Percentiles rank a stretch among this genome's conserved stretches.
Evolutionary conservation across 1,140 invertebrate genomes (phyloP).

Genomic region (Pygmarrhopalites habei): DNA sequence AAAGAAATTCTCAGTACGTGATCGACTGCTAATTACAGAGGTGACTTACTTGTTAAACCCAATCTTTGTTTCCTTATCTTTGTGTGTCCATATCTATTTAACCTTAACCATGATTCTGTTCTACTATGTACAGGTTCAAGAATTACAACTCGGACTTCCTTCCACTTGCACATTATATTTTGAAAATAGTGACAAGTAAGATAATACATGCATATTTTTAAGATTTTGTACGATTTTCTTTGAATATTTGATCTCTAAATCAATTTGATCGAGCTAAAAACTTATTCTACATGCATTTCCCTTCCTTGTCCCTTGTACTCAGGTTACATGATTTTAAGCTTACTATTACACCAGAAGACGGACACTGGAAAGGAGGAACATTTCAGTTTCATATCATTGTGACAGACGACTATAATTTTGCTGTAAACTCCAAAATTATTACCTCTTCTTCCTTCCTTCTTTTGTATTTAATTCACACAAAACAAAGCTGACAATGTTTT

Average conservation of each 20-base stretch:
- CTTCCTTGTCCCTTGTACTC: too few relatives aligned
- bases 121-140: conserved; percentile 61
- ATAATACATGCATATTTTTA: too few relatives aligned
- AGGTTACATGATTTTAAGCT: conserved; percentile 75
- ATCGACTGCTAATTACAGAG: conserved; percentile 76
- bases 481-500: too few relatives aligned
- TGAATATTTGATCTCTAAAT: too few relatives aligned
- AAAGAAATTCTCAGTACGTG: conserved; percentile 69
- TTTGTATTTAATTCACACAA: too few relatives aligned
- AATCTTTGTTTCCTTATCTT: background rate
- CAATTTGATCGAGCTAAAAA: too few relatives aligned
- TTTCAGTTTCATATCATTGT: conserved; percentile 81
- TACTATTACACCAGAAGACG: conserved; percentile 74
- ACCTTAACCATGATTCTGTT: conserved; percentile 29
- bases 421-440: conserved; percentile 54
- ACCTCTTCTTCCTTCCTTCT: too few relatives aligned
- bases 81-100: background rate
- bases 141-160: conserved; percentile 80
- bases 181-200: conserved; percentile 69
- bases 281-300: too few relatives aligned
- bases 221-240: too few relatives aligned
- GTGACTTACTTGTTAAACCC: conserved; percentile 43
- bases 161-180: conserved; percentile 70
- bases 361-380: conserved; percentile 76
- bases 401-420: conserved; percentile 92